These are phyloP conservation scores for Elephantulus edwardii DNA, from an alignment of 2,113 vertebrate genomes.

Conservation along the genomic window DNA sequence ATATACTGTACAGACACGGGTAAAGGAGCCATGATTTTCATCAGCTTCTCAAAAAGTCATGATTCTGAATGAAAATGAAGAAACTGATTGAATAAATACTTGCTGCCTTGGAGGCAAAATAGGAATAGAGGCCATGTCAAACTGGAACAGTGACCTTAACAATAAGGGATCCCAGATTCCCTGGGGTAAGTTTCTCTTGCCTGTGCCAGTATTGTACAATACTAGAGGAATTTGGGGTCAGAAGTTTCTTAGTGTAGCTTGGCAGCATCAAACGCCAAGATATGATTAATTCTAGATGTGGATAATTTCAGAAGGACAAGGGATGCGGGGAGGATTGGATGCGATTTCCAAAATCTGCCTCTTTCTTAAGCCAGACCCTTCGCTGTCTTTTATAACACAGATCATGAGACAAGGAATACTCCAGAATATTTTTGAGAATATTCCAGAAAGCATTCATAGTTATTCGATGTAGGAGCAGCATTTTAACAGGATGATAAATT, in stretches of 20 bases:
- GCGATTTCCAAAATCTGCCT: conserved; percentile 10
- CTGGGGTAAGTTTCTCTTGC: rapidly evolving
- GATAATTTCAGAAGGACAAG: background rate
- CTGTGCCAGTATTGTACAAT: background rate
- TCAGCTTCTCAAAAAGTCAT: background rate
- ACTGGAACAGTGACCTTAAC: background rate
- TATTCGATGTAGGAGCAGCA: background rate
- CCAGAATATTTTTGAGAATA: background rate
- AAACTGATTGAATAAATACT: background rate
- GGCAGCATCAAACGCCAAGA: conserved; percentile 53
- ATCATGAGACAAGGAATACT: background rate
- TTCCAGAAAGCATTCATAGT: background rate
- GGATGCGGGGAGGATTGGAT: background rate
- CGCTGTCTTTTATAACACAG: background rate
- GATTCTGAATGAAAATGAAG: background rate
- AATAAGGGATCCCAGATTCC: background rate
- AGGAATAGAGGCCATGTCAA: background rate
- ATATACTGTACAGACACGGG: conserved; percentile 1
- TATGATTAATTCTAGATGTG: conserved; percentile 46
- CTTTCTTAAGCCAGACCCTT: background rate
- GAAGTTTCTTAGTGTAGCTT: conserved; percentile 5
- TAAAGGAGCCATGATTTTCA: conserved; percentile 1
- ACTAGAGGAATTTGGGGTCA: conserved; percentile 20
- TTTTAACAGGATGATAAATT: no score
- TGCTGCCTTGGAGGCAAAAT: conserved; percentile 8